phyloP scores from a whole-genome alignment of 2,113 vertebrate genomes.

The Cryptomyrus ogoouensis region DNA sequence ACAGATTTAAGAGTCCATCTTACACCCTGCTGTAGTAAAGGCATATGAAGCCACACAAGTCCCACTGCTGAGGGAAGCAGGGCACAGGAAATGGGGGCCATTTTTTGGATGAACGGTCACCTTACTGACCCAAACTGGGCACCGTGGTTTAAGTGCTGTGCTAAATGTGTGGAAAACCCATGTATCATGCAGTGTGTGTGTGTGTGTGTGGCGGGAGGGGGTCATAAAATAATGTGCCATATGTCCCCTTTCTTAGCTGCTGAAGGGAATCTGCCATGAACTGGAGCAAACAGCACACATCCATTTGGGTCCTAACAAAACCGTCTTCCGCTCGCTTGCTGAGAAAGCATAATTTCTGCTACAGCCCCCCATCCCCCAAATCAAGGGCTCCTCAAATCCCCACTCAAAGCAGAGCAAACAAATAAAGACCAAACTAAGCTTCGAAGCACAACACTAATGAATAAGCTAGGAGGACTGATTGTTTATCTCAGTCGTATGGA shows the following conservation, averaged over 20 bases:
- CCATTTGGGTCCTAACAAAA: constrained; percentile 59
- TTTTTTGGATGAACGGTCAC: constrained; percentile 39
- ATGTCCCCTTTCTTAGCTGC: constrained; percentile 58
- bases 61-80: background rate
- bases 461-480: background rate
- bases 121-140: constrained; percentile 35
- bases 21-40: background rate
- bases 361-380: background rate
- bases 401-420: background rate
- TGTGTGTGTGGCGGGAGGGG: constrained; percentile 26
- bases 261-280: constrained; percentile 39
- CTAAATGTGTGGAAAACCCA: constrained; percentile 48
- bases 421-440: background rate
- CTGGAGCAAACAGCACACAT: constrained; percentile 43
- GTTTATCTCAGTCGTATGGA: background rate
- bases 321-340: constrained; percentile 41
- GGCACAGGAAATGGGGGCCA: constrained; percentile 34
- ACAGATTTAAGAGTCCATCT: background rate
- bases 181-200: constrained; percentile 36
- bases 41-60: background rate
- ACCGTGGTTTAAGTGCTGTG: constrained; percentile 52
- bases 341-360: constrained; percentile 5
- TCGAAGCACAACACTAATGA: background rate
- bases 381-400: background rate
- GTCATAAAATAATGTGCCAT: constrained; percentile 53